phyloP scores from a whole-genome alignment of 2,888 invertebrate species.

The Acholoe squamosa region DNA sequence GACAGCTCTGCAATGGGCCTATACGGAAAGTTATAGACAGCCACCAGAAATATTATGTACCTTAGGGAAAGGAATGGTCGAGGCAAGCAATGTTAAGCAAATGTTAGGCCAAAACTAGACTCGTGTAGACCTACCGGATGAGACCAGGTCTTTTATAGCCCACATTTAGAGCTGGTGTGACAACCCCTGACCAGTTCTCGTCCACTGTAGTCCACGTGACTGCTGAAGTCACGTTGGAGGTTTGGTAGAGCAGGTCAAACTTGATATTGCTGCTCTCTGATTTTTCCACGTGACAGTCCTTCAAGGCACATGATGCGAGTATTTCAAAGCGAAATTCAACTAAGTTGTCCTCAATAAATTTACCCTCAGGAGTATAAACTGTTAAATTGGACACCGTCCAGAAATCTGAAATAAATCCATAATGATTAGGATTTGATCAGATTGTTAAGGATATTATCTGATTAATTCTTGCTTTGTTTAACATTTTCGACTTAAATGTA shows the following conservation, averaged over 20 bases:
- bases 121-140: not conserved
- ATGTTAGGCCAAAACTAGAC: too few species aligned
- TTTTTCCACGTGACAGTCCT: not conserved
- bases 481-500: too few species aligned
- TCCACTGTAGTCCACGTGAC: not conserved
- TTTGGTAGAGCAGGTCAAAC: not conserved
- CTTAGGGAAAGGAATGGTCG: too few species aligned
- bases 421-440: not conserved
- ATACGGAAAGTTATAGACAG: too few species aligned
- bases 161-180: not conserved
- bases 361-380: not conserved
- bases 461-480: too few species aligned
- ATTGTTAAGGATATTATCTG: too few species aligned
- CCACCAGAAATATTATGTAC: too few species aligned
- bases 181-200: slow-evolving; percentile 42
- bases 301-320: not conserved
- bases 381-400: not conserved
- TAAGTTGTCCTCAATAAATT: not conserved
- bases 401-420: slow-evolving; percentile 7
- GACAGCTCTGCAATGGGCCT: too few species aligned
- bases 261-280: slow-evolving; percentile 18
- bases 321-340: slow-evolving; percentile 1
- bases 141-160: not conserved
- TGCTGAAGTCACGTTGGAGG: not conserved
- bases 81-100: too few species aligned